Evolutionary conservation across 2,797 vertebrate species (phyloP).

Genomic region (Trachops cirrhosus): DNA sequence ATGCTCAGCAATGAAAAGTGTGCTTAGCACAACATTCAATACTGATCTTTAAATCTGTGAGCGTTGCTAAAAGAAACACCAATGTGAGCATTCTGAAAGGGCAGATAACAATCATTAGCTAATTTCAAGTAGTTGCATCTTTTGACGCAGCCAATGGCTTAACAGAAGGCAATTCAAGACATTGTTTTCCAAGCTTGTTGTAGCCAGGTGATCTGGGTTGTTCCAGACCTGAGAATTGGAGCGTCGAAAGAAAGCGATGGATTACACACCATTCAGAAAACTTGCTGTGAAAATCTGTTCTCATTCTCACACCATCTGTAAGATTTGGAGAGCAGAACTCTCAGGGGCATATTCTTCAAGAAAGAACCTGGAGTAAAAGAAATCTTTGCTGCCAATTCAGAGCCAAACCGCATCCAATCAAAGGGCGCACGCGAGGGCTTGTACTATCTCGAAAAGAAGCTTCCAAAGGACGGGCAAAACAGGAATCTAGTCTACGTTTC

Average conservation of each 20-base stretch:
- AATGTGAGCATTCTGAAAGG: not conserved
- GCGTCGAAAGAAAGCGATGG: not conserved
- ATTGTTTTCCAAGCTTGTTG: not conserved
- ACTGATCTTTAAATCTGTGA: not conserved
- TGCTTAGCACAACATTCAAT: not conserved
- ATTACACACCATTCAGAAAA: not conserved
- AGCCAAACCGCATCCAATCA: not conserved
- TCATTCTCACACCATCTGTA: not conserved
- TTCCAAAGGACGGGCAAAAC: not conserved
- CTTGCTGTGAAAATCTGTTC: not conserved
- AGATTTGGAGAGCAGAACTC: not conserved
- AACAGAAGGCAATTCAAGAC: not conserved
- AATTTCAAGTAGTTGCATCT: not conserved
- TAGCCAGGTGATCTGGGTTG: not conserved
- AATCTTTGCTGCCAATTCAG: not conserved
- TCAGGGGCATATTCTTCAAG: not conserved
- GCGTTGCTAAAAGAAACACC: not conserved
- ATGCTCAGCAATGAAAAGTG: not conserved
- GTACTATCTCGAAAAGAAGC: not conserved
- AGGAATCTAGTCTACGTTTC: not conserved
- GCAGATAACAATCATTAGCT: not conserved
- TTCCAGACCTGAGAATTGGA: not conserved
- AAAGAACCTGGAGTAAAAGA: not conserved
- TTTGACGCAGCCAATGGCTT: not conserved
- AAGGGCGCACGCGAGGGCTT: not conserved